Evolutionary conservation across 2,797 vertebrate genomes (phyloP), one percentile per base, ranked within the genome.

Genomic region (Myotis findleyi): DNA sequence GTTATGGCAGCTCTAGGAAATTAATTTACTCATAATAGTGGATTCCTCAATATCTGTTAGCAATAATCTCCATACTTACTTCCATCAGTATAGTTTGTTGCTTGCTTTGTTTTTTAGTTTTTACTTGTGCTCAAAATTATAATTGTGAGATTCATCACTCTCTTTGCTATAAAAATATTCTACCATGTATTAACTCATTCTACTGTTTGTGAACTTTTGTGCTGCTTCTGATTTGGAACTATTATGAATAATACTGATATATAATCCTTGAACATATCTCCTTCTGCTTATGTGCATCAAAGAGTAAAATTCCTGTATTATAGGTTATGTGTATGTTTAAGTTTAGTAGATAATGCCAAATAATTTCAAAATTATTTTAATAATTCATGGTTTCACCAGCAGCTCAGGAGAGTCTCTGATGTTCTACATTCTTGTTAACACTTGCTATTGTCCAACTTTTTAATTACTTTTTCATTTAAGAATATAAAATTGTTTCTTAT

Each of bases 91-190:
- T 30, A 62, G 17, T 33, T 79, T 82, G 7, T 55, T 89, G 33
- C 41, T 73, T 91, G 13, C 4, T 57, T 59, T 62, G 27, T 62
- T 30, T 53, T 55, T 76, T 36, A 14, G 27, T n/a, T 47, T 80
- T 86, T 75, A 57, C n/a, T 81, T 44, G 16, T 82, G 21, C 11
- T 95, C 20, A 55, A 68, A 38, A 79, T 92, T 69, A 87, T 62
- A 17, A 88, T 84, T 86, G 13, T 94, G 44, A 62, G 8, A 55
- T 17, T 73, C 36, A 86, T 69, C 59, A 82, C 2, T 72, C 57
- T 84, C 33, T 92, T 89, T 91, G 51, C 66, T 84, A 33, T 80
- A 93, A 66, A 89, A 90, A 68, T 87, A 81, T 62, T 84, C 62
- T 62, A 89, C 30, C 51, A 3, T 64, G 3, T 90, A 93, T 73